Conservation (phyloP, 2,888 invertebrate species). For the Panopea generosa region DNA sequence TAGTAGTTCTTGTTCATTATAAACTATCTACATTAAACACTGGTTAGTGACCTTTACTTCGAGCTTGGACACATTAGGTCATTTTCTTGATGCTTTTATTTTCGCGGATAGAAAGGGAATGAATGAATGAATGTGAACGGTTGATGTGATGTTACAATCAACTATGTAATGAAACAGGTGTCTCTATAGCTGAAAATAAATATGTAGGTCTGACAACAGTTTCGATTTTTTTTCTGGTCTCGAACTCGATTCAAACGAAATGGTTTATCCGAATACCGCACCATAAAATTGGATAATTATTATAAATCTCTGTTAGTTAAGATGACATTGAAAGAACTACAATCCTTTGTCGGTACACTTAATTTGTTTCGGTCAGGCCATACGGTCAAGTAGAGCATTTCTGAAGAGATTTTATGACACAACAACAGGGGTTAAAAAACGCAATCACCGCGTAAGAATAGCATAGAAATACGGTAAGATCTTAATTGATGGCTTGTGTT, state of each 20-base stretch:
- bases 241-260: slow-evolving; percentile 22
- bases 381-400: slow-evolving; percentile 33
- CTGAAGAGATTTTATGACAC: slow-evolving; percentile 35
- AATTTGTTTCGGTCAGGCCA: slow-evolving; percentile 32
- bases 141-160: not conserved
- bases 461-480: not conserved
- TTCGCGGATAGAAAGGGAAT: not conserved
- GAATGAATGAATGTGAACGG: not conserved
- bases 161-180: slow-evolving; percentile 6
- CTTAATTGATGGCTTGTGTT: too few relatives aligned
- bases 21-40: too few relatives aligned
- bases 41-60: slow-evolving; percentile 4
- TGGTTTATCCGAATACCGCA: slow-evolving; percentile 20
- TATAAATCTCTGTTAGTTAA: slow-evolving; percentile 5
- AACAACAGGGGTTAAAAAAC: not conserved
- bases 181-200: slow-evolving; percentile 29
- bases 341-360: slow-evolving; percentile 29
- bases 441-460: slow-evolving; percentile 1
- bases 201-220: slow-evolving; percentile 22
- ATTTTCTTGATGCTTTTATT: slow-evolving; percentile 24
- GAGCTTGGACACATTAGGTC: not conserved
- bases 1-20: too few relatives aligned
- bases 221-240: slow-evolving; percentile 31
- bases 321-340: slow-evolving; percentile 12
- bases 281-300: not conserved